Evolutionary conservation across 2,888 invertebrate genomes (phyloP).

Genomic region (Sarcophaga rosellei): DNA sequence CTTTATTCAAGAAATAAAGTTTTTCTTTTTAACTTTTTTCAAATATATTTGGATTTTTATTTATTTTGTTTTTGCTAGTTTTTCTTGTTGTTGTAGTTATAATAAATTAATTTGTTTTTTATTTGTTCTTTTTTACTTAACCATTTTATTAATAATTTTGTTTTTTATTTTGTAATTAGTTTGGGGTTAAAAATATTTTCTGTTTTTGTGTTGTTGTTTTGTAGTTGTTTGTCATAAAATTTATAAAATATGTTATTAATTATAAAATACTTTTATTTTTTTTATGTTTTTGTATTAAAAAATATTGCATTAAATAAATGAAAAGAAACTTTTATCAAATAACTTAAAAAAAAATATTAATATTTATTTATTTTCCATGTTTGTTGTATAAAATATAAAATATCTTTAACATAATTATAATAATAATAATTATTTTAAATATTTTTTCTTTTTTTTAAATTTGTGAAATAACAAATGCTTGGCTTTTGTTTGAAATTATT

Average conservation of each 20-base stretch:
- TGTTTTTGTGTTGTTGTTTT: slow-evolving; percentile 19
- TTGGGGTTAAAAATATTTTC: slow-evolving; percentile 42
- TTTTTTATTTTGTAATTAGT: slow-evolving; percentile 21
- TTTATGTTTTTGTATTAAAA: slow-evolving; percentile 20
- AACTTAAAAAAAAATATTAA: slow-evolving; percentile 26
- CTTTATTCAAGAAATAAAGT: not conserved
- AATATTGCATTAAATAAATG: slow-evolving; percentile 1
- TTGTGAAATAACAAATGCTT: slow-evolving; percentile 71
- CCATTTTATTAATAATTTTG: slow-evolving; percentile 20
- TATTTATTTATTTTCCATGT: slow-evolving; percentile 27
- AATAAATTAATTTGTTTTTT: slow-evolving; percentile 30
- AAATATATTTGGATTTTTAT: slow-evolving; percentile 52
- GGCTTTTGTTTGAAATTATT: slow-evolving; percentile 66
- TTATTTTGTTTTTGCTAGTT: slow-evolving; percentile 58
- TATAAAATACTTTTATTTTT: slow-evolving; percentile 2
- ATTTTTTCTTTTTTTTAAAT: slow-evolving; percentile 63
- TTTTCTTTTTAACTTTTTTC: slow-evolving; percentile 23
- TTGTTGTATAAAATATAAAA: slow-evolving; percentile 53
- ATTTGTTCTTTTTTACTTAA: slow-evolving; percentile 17
- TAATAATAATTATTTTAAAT: slow-evolving; percentile 19
- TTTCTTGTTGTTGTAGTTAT: not conserved
- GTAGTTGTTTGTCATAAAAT: slow-evolving; percentile 18
- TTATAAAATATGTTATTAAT: slow-evolving; percentile 23
- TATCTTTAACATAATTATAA: slow-evolving; percentile 48
- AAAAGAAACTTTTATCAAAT: slow-evolving; percentile 3